Evolutionary conservation across 1,140 invertebrate species (phyloP).

Genomic region (Nephila pilipes): DNA sequence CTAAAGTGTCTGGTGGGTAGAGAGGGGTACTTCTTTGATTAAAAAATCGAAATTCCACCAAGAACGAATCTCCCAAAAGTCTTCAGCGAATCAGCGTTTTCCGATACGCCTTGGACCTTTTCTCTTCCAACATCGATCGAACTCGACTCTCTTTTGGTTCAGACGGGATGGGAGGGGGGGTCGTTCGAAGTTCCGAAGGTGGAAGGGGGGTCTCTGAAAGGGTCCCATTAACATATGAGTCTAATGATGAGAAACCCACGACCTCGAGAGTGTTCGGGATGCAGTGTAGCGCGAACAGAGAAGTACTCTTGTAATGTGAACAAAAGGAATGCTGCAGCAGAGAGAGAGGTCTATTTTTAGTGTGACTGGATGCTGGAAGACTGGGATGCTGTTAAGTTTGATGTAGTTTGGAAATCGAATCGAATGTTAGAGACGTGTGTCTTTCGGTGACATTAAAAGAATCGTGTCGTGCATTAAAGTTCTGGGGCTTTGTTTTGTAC

Average conservation of each 20-base stretch:
- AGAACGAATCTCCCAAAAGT: constrained; percentile 31
- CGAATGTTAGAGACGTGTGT: neutral
- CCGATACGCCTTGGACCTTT: constrained; percentile 36
- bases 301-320: constrained; percentile 1
- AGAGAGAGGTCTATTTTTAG: neutral
- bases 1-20: neutral
- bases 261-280: constrained; percentile 24
- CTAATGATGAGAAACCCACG: constrained; percentile 30
- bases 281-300: constrained; percentile 43
- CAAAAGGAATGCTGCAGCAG: constrained; percentile 19
- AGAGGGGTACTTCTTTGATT: constrained; percentile 30
- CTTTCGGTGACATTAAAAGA: neutral
- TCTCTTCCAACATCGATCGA: constrained; percentile 22
- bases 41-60: constrained; percentile 44
- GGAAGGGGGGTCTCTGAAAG: neutral
- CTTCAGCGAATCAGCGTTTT: constrained; percentile 37
- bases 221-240: constrained; percentile 47
- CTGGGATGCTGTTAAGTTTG: neutral
- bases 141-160: constrained; percentile 15
- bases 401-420: neutral
- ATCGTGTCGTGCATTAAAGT: neutral
- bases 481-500: neutral
- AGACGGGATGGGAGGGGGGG: neutral
- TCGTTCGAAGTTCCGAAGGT: neutral
- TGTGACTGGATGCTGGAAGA: neutral